A percentile compares a stretch with the other conserved stretches of the same genome.
Conservation (phyloP, 1,140 invertebrate genomes). For the Helicoverpa zea region DNA sequence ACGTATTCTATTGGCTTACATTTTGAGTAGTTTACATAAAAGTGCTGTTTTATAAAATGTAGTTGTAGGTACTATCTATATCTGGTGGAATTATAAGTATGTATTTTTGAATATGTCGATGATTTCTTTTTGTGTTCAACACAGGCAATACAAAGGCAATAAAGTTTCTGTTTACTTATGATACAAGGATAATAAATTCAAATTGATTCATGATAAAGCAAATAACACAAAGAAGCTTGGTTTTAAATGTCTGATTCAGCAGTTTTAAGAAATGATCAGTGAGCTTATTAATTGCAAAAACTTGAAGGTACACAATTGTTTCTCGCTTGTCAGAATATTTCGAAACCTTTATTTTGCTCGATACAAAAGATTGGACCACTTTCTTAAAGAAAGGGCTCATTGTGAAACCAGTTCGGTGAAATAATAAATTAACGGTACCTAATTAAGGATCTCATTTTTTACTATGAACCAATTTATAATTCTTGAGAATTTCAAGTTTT, state of each 20-base stretch:
- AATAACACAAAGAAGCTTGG: neutral
- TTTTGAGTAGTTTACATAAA: neutral
- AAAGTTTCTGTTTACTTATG: neutral
- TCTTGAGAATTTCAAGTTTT: constrained; percentile 6
- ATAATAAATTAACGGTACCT: constrained; percentile 56
- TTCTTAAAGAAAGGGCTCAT: constrained; percentile 50
- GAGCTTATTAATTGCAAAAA: constrained; percentile 51
- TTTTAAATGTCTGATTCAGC: constrained; percentile 37
- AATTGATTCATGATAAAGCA: constrained; percentile 13
- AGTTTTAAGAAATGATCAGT: constrained; percentile 40
- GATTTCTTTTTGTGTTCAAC: neutral
- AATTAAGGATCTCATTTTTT: constrained; percentile 53
- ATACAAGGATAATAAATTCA: neutral
- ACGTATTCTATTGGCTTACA: constrained; percentile 32
- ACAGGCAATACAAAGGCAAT: neutral
- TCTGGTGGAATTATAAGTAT: neutral
- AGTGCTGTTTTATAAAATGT: too few relatives aligned
- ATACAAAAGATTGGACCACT: constrained; percentile 54
- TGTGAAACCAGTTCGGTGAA: constrained; percentile 49
- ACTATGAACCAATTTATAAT: constrained; percentile 43
- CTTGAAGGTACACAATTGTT: constrained; percentile 47
- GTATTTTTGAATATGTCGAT: neutral
- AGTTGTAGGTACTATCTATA: neutral
- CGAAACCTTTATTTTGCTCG: constrained; percentile 46
- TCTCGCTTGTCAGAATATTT: constrained; percentile 38